A percentile compares a stretch with the other conserved stretches of the same genome.
These are phyloP conservation scores for Pontoporia blainvillei DNA, from an alignment of 2,113 vertebrate species.

Conservation along the genomic window DNA sequence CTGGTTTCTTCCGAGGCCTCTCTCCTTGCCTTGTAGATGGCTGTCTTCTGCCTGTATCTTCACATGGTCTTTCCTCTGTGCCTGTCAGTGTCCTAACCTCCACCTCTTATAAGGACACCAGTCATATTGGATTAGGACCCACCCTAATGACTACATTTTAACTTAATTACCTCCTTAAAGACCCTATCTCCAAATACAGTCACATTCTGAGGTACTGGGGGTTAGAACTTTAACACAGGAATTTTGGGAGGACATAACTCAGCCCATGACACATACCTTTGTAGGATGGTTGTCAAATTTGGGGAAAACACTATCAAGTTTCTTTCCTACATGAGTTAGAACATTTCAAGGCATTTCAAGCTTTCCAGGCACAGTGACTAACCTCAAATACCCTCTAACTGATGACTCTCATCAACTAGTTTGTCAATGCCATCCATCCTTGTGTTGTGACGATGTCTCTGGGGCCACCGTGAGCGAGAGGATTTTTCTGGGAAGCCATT, in stretches of 20 bases:
- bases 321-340: neutral
- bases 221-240: neutral
- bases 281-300: neutral
- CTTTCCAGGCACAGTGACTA: neutral
- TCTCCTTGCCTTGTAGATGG: neutral
- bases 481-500: neutral
- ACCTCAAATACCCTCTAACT: neutral
- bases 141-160: neutral
- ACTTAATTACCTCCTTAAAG: neutral
- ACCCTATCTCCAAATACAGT: neutral
- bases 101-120: neutral
- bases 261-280: too few relatives aligned
- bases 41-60: neutral
- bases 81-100: neutral
- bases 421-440: neutral
- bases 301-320: neutral
- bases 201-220: neutral
- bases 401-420: neutral
- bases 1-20: neutral
- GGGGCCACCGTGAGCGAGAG: neutral
- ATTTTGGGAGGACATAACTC: neutral
- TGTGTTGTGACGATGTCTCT: fast-evolving
- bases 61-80: neutral
- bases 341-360: neutral
- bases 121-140: too few relatives aligned